Evolutionary conservation across 2,888 invertebrate species (phyloP).

Genomic region (Doris montereyensis): DNA sequence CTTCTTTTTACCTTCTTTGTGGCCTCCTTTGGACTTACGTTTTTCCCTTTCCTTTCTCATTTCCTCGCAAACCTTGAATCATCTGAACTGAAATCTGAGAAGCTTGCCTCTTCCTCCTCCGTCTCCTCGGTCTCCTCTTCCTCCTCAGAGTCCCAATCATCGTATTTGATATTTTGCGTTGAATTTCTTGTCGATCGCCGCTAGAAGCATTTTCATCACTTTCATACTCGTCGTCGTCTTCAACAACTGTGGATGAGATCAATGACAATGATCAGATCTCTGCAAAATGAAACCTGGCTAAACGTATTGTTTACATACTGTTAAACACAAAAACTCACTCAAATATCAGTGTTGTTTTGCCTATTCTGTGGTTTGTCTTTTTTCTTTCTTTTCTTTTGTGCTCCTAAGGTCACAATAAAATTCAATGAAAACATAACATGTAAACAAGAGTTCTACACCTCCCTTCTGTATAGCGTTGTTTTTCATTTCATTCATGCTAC

Average conservation of each 20-base stretch:
- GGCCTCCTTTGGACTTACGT: conserved; percentile 26
- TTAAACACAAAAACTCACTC: not conserved
- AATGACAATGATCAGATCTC: not conserved
- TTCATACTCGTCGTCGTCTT: conserved; percentile 57
- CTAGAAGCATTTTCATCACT: conserved; percentile 53
- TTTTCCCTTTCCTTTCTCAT: conserved; percentile 32
- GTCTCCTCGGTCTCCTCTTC: conserved; percentile 47
- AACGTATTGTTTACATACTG: not conserved
- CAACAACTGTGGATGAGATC: conserved; percentile 51
- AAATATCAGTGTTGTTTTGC: no score
- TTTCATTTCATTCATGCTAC: no score
- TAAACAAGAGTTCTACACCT: no score
- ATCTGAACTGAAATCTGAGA: conserved; percentile 44
- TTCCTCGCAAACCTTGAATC: conserved; percentile 31
- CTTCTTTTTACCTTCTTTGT: conserved; percentile 31
- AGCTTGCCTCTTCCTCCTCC: conserved; percentile 49
- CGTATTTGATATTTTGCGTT: conserved; percentile 51
- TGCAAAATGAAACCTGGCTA: not conserved
- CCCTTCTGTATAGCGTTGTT: no score
- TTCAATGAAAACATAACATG: no score
- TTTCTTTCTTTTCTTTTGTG: no score
- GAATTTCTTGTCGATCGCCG: conserved; percentile 51
- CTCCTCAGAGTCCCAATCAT: conserved; percentile 58
- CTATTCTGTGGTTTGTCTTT: no score
- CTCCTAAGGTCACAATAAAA: no score